phyloP scores from a whole-genome alignment of 1,140 invertebrate genomes.

The Plutomurus gul region DNA sequence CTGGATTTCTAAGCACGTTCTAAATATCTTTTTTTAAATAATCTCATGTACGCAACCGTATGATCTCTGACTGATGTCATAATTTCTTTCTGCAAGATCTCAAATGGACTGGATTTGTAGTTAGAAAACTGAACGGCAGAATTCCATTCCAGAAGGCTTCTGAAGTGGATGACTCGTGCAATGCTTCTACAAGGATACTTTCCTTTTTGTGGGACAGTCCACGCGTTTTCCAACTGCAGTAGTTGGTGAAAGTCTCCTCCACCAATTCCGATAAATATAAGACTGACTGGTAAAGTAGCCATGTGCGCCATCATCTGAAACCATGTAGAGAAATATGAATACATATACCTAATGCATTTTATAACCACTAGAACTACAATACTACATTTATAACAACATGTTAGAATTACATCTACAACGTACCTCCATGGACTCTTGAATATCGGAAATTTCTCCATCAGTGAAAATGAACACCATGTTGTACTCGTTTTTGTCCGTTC shows the following conservation, averaged over 20 bases:
- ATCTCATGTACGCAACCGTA: background rate
- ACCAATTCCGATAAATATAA: slow-evolving; percentile 40
- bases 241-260: slow-evolving; percentile 21
- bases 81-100: slow-evolving; percentile 41
- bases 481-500: slow-evolving; percentile 5
- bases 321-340: too few species aligned
- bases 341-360: too few species aligned
- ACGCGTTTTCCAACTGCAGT: slow-evolving; percentile 23
- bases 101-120: slow-evolving; percentile 1
- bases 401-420: background rate
- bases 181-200: slow-evolving; percentile 36
- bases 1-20: background rate
- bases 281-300: slow-evolving; percentile 31
- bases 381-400: background rate
- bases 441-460: slow-evolving; percentile 6
- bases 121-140: slow-evolving; percentile 31
- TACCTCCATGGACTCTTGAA: background rate
- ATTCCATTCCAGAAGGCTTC: slow-evolving; percentile 38
- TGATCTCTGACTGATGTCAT: slow-evolving; percentile 36
- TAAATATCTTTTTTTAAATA: background rate
- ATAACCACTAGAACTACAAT: background rate
- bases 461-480: background rate
- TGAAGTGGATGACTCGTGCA: slow-evolving; percentile 35
- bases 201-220: slow-evolving; percentile 31
- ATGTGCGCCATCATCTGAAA: slow-evolving; percentile 17